These are phyloP conservation scores for Cynopterus brachyotis DNA, from an alignment of 2,113 vertebrate genomes.

Conservation along the genomic window DNA sequence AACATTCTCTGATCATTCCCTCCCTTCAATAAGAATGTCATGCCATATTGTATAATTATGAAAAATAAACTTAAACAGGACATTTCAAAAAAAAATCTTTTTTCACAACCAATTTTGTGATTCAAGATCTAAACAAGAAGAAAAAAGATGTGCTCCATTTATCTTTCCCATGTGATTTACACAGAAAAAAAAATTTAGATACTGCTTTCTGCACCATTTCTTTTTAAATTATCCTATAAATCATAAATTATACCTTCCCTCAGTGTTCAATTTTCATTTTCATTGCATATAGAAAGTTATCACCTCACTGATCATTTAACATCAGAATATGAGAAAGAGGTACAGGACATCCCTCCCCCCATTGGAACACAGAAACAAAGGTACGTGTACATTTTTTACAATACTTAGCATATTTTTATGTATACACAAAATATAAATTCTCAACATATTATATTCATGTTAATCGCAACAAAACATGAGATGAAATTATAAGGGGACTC, in stretches of 20 bases:
- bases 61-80: not conserved
- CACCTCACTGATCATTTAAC: not conserved
- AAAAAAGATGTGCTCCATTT: not conserved
- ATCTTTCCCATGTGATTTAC: constrained; percentile 19
- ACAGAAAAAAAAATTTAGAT: not conserved
- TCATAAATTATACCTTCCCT: constrained; percentile 8
- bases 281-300: not conserved
- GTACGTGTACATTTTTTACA: not conserved
- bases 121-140: not conserved
- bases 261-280: not conserved
- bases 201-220: constrained; percentile 64
- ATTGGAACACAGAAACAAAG: not conserved
- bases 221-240: constrained; percentile 65
- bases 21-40: not conserved
- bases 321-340: not conserved
- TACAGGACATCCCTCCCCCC: not conserved
- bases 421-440: not conserved
- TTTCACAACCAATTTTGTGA: not conserved
- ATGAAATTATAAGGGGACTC: not conserved
- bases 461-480: not conserved
- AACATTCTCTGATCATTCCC: not conserved
- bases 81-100: not conserved
- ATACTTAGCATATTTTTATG: not conserved
- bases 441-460: not conserved
- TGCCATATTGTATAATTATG: not conserved